Conservation (phyloP, 2,797 vertebrate genomes). For the Lophotriccus pileatus region DNA sequence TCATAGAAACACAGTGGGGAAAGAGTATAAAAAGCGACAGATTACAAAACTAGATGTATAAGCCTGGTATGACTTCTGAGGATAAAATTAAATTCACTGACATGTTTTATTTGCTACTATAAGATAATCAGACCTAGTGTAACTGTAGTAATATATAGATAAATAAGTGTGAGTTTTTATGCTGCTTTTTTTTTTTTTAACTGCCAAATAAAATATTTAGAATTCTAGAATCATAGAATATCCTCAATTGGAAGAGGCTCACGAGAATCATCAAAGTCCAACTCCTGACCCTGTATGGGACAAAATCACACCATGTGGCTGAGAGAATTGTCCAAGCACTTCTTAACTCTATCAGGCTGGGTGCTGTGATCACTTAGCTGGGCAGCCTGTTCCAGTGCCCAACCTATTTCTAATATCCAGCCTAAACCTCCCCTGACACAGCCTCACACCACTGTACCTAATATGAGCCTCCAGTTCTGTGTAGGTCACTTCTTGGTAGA, state of each 20-base stretch:
- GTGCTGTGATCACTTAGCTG: neutral
- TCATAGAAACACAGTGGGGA: neutral
- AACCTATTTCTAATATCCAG: neutral
- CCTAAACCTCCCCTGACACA: neutral
- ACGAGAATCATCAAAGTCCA: neutral
- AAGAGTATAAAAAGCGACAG: neutral
- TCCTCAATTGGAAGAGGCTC: neutral
- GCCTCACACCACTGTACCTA: neutral
- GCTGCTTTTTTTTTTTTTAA: neutral
- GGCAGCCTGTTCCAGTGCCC: neutral
- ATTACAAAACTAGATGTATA: neutral
- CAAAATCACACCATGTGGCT: neutral
- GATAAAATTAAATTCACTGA: neutral
- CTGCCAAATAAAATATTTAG: neutral
- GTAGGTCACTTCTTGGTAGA: conserved; percentile 16
- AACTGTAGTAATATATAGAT: neutral
- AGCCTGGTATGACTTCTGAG: neutral
- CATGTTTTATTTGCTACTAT: neutral
- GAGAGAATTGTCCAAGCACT: neutral
- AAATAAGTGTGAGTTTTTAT: neutral
- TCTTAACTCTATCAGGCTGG: neutral
- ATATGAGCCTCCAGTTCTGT: neutral
- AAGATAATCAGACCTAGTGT: neutral
- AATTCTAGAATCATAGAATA: neutral
- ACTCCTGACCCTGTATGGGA: neutral